phyloP scores from a whole-genome alignment of 2,797 vertebrate genomes.

The Siniperca undulata region DNA sequence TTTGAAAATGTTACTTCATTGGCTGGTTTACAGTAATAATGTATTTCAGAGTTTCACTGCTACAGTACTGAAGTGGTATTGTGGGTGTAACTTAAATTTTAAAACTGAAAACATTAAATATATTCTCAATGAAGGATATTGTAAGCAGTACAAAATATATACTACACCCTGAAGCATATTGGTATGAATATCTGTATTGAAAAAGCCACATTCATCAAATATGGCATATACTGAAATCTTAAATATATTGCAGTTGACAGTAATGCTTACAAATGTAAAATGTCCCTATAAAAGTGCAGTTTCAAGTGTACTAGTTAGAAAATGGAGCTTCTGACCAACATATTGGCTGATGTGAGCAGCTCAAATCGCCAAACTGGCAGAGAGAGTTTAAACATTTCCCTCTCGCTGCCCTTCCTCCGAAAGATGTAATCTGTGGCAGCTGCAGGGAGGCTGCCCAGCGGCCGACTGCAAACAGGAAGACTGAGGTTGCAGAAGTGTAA shows the following conservation, averaged over 20 bases:
- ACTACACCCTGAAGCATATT: background rate
- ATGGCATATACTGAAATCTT: background rate
- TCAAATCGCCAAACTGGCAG: slow-evolving; percentile 38
- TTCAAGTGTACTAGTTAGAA: background rate
- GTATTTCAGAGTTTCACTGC: background rate
- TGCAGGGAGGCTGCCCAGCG: background rate
- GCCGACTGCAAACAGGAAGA: background rate
- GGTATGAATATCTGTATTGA: background rate
- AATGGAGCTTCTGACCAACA: slow-evolving; percentile 28
- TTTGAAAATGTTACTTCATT: background rate
- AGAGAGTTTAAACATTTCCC: slow-evolving; percentile 33
- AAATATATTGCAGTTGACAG: slow-evolving; percentile 14
- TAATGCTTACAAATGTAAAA: background rate
- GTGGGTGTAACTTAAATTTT: background rate
- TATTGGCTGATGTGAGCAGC: background rate
- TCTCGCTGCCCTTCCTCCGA: slow-evolving; percentile 25
- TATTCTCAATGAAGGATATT: background rate
- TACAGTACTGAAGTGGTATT: background rate
- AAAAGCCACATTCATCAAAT: background rate
- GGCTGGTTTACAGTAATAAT: background rate
- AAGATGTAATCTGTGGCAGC: slow-evolving; percentile 43
- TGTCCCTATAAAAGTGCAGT: background rate
- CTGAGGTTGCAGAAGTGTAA: background rate
- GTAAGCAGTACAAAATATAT: background rate
- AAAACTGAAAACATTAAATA: background rate